Conservation (phyloP, 2,113 vertebrate species). For the Sebastes schlegelii region DNA sequence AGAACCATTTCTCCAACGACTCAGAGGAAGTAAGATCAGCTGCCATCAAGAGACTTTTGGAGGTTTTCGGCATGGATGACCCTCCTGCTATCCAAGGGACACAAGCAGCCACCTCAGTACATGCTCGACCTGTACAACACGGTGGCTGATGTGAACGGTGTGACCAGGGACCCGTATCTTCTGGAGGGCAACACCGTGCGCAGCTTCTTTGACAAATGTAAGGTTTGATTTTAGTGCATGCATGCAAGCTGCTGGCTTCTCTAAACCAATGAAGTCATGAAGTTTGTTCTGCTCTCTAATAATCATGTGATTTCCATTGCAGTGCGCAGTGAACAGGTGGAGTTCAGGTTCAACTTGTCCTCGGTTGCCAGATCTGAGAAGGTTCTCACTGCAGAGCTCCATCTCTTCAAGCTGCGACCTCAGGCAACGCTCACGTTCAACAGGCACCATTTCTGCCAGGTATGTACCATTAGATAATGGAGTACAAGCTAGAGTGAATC, state of each 20-base stretch:
- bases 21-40: slow-evolving; percentile 77
- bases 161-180: slow-evolving; percentile 89
- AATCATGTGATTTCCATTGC: neutral
- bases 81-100: slow-evolving; percentile 79
- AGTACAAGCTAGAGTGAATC: neutral
- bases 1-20: slow-evolving; percentile 51
- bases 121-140: slow-evolving; percentile 94
- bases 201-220: slow-evolving; percentile 92
- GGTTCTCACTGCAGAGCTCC: slow-evolving; percentile 90
- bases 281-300: slow-evolving; percentile 24
- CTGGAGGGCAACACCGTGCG: slow-evolving; percentile 92
- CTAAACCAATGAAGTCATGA: neutral
- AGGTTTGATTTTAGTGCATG: slow-evolving; percentile 59
- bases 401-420: slow-evolving; percentile 89
- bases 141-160: slow-evolving; percentile 88
- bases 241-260: neutral
- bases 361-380: slow-evolving; percentile 88
- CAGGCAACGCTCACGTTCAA: slow-evolving; percentile 62
- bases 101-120: slow-evolving; percentile 91
- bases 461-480: slow-evolving; percentile 52
- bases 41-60: slow-evolving; percentile 89
- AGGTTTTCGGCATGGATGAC: slow-evolving; percentile 92
- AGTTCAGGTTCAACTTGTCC: slow-evolving; percentile 89
- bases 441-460: slow-evolving; percentile 91
- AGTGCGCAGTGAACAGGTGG: slow-evolving; percentile 86